Base-by-base conservation (phyloP, 1,140 invertebrate species). In the Tribolium castaneum region DNA sequence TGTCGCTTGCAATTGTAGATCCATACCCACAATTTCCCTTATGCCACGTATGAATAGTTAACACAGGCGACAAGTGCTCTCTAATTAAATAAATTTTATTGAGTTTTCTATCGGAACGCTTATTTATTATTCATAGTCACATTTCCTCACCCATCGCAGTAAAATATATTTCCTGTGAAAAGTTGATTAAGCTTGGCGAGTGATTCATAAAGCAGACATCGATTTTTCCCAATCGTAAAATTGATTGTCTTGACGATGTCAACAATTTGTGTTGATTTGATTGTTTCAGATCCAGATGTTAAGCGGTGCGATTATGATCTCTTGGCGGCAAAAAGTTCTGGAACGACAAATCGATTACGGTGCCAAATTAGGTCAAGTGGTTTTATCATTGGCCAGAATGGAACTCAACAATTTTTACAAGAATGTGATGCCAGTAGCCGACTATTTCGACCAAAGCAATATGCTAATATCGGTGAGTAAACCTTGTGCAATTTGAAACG, bases 311-410 rank as follows among this genome's bases (percentile, higher is more conserved):
- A 90, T 97, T 66, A 88, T 97, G 30, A 92, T 97, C 73, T 94
- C 94, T 52, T 97, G 95, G 95, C 89, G 94, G 76, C 93, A 96
- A 83, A 92, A 94, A 80, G 92, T 96, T 7, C 88, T 96, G 66
- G 94, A 96, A 86, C 90, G 94, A 78, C 95, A 96, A 90, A 96
- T 97, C 78, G 94, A 96, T 87, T 96, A 96, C 85, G 95, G 95
- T 34, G 94, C 94, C 66, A 92, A 96, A 87, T 90, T 96, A 70
- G 95, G 95, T 34, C 94, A 96, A 86, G 94, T 96, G 45, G 94
- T 96, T 77, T 91, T 96, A 56, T 93, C 93, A 75, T 87, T 96
- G 76, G 95, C 95, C 22, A 90, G 92, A 85, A 95, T 96, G 93
- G 95, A 97, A 87, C 90, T 97, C 6, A 91, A 92, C 82, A 96